Percentiles rank a stretch among this genome's conserved stretches.
Evolutionary conservation across 2,888 invertebrate species (phyloP).

Genomic region (Chrysolina oricalcia): DNA sequence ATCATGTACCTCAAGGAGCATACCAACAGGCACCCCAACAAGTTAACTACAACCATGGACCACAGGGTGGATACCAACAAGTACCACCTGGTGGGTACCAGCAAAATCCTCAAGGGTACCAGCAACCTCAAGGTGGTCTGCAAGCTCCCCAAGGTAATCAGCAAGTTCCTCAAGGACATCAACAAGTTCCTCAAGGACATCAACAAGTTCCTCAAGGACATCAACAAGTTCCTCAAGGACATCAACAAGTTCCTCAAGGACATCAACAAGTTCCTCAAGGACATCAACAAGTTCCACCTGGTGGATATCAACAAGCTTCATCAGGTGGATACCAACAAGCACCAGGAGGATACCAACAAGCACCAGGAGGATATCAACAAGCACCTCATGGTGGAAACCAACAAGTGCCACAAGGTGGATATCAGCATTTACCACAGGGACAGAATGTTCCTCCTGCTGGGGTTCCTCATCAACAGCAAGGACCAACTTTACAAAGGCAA

Average conservation of each 20-base stretch:
- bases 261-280: slow-evolving; percentile 45
- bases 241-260: slow-evolving; percentile 55
- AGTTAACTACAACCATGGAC: slow-evolving; percentile 36
- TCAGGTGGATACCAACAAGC: slow-evolving; percentile 54
- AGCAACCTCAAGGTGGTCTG: slow-evolving; percentile 49
- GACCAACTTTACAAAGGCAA: slow-evolving; percentile 36
- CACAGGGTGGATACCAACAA: slow-evolving; percentile 50
- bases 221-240: slow-evolving; percentile 53
- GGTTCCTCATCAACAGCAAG: slow-evolving; percentile 56
- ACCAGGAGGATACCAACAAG: slow-evolving; percentile 50
- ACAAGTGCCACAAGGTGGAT: slow-evolving; percentile 38
- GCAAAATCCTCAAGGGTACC: slow-evolving; percentile 47
- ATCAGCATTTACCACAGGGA: slow-evolving; percentile 57
- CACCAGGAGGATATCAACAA: slow-evolving; percentile 50
- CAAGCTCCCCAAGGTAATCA: slow-evolving; percentile 51
- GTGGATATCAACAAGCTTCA: slow-evolving; percentile 49
- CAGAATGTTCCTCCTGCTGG: slow-evolving; percentile 52
- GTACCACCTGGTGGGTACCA: slow-evolving; percentile 55
- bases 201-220: slow-evolving; percentile 52
- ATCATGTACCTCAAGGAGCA: slow-evolving; percentile 36
- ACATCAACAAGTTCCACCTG: slow-evolving; percentile 52
- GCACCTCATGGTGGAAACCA: slow-evolving; percentile 54
- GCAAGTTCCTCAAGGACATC: slow-evolving; percentile 49
- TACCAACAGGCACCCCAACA: slow-evolving; percentile 38
- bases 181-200: slow-evolving; percentile 52